A percentile compares a stretch with the other conserved stretches of the same genome.
Evolutionary conservation across 2,888 invertebrate genomes (phyloP).

Genomic region (Eueremaeus valkanovi): DNA sequence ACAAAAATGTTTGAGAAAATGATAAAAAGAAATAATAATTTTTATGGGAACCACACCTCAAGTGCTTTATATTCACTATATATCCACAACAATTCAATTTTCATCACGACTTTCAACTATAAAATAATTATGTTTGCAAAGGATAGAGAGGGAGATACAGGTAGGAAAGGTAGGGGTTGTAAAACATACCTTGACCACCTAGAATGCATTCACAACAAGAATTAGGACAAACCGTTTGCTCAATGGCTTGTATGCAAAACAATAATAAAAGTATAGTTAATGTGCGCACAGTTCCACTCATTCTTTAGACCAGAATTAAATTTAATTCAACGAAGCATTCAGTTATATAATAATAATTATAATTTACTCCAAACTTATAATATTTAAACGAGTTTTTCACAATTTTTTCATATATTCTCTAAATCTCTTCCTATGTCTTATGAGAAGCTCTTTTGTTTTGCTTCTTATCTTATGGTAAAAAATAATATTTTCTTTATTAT

Average conservation of each 20-base stretch:
- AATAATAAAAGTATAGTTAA: not conserved
- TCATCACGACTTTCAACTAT: conserved; percentile 7
- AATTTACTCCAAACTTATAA: not conserved
- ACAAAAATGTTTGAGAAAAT: too few species aligned
- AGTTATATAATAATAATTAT: not conserved
- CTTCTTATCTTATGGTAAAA: not conserved
- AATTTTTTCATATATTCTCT: not conserved
- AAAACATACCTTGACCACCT: conserved; percentile 25
- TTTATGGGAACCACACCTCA: conserved; percentile 1
- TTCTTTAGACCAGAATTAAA: not conserved
- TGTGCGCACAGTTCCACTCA: not conserved
- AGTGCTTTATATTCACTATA: not conserved
- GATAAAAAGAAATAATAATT: not conserved
- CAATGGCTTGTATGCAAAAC: not conserved
- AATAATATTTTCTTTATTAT: not conserved
- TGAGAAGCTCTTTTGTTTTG: not conserved
- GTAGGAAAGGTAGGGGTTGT: not conserved
- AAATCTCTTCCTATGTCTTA: conserved; percentile 1
- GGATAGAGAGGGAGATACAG: not conserved
- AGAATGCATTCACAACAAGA: conserved; percentile 5
- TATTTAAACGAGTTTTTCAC: conserved; percentile 8
- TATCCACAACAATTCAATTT: not conserved
- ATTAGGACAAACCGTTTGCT: conserved; percentile 10
- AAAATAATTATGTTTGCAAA: not conserved
- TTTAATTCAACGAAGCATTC: not conserved